phyloP scores from a whole-genome alignment of 2,797 vertebrate genomes.

The Strix occidentalis region DNA sequence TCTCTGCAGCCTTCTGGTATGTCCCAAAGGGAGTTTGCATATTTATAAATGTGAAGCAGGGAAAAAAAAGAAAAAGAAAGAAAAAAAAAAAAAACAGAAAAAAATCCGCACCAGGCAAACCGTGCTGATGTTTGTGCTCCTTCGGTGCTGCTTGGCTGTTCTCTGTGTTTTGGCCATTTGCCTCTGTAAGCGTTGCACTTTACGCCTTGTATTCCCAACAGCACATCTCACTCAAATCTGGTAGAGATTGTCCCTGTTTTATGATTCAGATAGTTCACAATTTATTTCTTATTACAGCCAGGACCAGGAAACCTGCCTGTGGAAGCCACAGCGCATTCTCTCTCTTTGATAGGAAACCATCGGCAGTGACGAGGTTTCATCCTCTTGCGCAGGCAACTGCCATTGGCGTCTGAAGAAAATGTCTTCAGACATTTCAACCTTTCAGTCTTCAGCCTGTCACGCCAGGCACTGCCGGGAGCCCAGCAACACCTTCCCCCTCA shows the following conservation, averaged over 20 bases:
- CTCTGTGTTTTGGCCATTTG: neutral
- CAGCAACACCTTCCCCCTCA: neutral
- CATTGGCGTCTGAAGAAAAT: neutral
- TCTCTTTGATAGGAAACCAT: neutral
- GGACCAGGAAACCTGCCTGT: neutral
- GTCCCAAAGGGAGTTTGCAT: neutral
- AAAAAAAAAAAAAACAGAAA: accelerated
- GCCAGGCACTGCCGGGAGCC: neutral
- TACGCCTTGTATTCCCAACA: neutral
- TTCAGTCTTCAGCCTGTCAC: neutral
- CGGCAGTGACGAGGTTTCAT: neutral
- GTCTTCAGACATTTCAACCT: neutral
- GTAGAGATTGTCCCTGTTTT: neutral
- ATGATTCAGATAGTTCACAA: neutral
- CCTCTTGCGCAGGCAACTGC: neutral
- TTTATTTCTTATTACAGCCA: neutral
- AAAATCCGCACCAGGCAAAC: neutral
- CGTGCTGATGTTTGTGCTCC: neutral
- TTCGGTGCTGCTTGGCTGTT: accelerated
- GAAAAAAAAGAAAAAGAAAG: too few relatives aligned
- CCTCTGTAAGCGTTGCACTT: neutral
- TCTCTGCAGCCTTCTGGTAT: neutral
- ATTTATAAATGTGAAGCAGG: neutral
- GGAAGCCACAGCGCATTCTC: neutral
- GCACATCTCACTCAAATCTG: neutral